Evolutionary conservation across 2,797 vertebrate species (phyloP), one percentile per base, ranked within the genome.

Genomic region (Pyrrhura leucotis): DNA sequence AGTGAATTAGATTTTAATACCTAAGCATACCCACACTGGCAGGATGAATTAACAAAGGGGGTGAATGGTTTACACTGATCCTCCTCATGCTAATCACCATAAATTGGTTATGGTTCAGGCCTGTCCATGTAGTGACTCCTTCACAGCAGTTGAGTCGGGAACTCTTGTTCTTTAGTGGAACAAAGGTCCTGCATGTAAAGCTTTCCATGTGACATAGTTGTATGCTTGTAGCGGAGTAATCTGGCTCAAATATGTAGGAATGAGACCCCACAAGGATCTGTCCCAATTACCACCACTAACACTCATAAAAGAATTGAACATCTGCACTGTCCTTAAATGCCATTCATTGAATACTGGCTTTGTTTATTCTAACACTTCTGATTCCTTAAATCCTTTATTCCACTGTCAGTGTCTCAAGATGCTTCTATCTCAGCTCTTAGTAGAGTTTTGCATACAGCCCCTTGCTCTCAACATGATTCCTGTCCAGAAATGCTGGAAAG

Each of bases 291-390:
- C 19, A 54, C 6, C 22, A 16, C 23, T 31, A 54, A 23, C 15
- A 26, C 12, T 33, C 19, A 9, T 23, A 2, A 14, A 63, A 18
- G 42, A 14, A 23, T 6, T 18, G 12, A 54, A 16, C 8, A 35
- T 21, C n/a, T 62, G 42, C 29, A 23, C 23, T 11, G 3, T 8
- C 40, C 28, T 80, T 40, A 51, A 39, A 17, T 1, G 3, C 25
- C 1, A 1, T 12, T 2, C 4, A 0, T 4, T 19, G 22, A 20
- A 59, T 39, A 17, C 54, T 40, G 47, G 12, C 40, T 74, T 72
- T 58, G 23, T 59, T 71, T 50, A 13, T 73, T 31, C 31, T 10
- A 20, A 14, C 1, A 1, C 35, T 18, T 90, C 25, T 47, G 40
- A 13, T 51, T 54, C 31, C 62, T 51, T 58, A 66, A 66, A 11